phyloP scores from a whole-genome alignment of 2,113 vertebrate genomes.

The Monopterus albus region DNA sequence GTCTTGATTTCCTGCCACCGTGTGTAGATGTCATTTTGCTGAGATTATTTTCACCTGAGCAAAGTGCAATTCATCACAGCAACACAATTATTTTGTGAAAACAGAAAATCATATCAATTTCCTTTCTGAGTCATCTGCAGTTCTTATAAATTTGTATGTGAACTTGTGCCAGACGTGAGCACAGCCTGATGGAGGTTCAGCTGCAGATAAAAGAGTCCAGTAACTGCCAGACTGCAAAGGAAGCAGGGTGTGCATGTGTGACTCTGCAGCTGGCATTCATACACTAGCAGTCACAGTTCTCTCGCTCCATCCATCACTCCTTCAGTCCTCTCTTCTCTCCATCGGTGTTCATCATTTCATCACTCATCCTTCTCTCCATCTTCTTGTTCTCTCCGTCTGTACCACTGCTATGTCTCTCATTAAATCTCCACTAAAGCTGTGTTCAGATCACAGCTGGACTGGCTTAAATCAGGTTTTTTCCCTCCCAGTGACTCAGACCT shows the following conservation, averaged over 20 bases:
- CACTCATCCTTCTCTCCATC: not conserved
- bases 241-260: slow-evolving; percentile 2
- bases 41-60: too few relatives aligned
- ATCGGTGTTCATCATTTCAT: not conserved
- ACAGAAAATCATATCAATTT: not conserved
- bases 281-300: slow-evolving; percentile 15
- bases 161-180: too few relatives aligned
- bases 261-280: slow-evolving; percentile 45
- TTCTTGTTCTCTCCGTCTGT: not conserved
- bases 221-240: slow-evolving; percentile 28
- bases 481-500: too few relatives aligned
- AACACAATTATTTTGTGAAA: not conserved
- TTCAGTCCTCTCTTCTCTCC: not conserved
- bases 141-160: too few relatives aligned
- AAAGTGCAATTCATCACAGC: not conserved
- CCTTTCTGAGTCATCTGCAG: too few relatives aligned
- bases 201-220: slow-evolving; percentile 49
- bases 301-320: not conserved
- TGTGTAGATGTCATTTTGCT: too few relatives aligned
- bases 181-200: slow-evolving; percentile 27
- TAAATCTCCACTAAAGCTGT: not conserved
- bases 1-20: too few relatives aligned
- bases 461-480: too few relatives aligned
- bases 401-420: not conserved
- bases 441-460: too few relatives aligned